Evolutionary conservation across 2,113 vertebrate genomes (phyloP), one percentile per base, ranked within the genome.

Genomic region (Cnemophilus loriae): DNA sequence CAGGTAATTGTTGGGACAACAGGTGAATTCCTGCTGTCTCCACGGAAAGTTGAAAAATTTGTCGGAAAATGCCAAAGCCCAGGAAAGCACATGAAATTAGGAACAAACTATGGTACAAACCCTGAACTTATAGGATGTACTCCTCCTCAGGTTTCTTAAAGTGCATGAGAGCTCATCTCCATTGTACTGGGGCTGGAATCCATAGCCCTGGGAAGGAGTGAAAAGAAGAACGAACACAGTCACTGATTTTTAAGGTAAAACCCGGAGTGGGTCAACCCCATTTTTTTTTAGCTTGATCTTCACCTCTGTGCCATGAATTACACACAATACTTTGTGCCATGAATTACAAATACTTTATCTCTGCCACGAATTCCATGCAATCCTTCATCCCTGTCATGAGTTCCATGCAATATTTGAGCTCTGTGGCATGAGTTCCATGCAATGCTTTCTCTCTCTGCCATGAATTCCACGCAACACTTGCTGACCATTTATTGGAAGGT

Each of bases 101-200:
- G 39, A 90, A 56, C 16, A 71, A 84, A 79, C 63, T 16, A 16
- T 8, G 76, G 44, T 56, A 98, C 98, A 93, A 97, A 98, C 98
- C 98, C 98, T 97, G 76, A 98, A 98, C 85, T 98, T 98, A 86
- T 98, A 98, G 57, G 96, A 94, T 50, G 98, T 98, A 77, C 96
- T 98, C 92, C 98, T 98, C 92, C 97, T 97, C 78, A 99, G 98
- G 57, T 98, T 98, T 91, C 93, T 97, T 97, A 98, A 93, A 96
- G 97, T 98, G 97, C 96, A 98, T 10, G 96, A 97, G 37, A 98
- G 97, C 19, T 98, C 98, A 64, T 98, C 98, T 84, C 98, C 98
- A n/a, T 98, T 98, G 91, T 98, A 98, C 93, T 98, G 98, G 16
- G 97, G 97, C 41, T 98, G 98, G 94, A 98, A 99, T 42, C 98